phyloP scores from a whole-genome alignment of 1,140 invertebrate genomes.

The Ceratitis capitata region DNA sequence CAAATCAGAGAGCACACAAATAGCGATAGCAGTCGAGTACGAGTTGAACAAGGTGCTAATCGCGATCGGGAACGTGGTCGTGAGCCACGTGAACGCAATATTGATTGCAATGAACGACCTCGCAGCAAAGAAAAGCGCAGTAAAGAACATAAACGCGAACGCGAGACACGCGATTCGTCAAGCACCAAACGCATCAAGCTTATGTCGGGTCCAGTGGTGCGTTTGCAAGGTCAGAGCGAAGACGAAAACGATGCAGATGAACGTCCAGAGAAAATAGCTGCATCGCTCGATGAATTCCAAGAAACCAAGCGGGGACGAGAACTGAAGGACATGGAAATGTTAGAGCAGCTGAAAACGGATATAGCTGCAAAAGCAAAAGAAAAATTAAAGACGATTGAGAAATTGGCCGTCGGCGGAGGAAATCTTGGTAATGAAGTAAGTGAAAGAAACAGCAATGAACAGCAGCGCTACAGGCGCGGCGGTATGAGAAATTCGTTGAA shows the following conservation, averaged over 20 bases:
- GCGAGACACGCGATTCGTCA: background rate
- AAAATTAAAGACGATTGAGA: constrained; percentile 67
- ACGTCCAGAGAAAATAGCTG: constrained; percentile 44
- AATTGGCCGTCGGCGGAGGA: constrained; percentile 57
- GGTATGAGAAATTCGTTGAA: constrained; percentile 62
- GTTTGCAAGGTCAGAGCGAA: constrained; percentile 73
- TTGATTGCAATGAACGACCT: background rate
- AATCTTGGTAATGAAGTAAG: constrained; percentile 42
- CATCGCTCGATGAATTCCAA: constrained; percentile 59
- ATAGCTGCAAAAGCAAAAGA: constrained; percentile 74
- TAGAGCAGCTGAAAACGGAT: constrained; percentile 72
- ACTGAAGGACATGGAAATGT: constrained; percentile 70
- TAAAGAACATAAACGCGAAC: constrained; percentile 41
- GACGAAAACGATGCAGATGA: constrained; percentile 68
- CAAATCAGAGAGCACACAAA: background rate
- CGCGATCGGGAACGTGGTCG: background rate
- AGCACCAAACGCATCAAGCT: constrained; percentile 49
- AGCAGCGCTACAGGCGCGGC: constrained; percentile 10
- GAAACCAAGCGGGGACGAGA: constrained; percentile 63
- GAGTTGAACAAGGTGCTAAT: background rate
- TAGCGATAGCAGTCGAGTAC: background rate
- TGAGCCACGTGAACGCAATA: background rate
- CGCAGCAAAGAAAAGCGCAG: constrained; percentile 41
- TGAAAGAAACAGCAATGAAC: constrained; percentile 40
- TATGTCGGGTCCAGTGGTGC: constrained; percentile 67